phyloP scores from a whole-genome alignment of 1,140 invertebrate species.

The Hirudo medicinalis region DNA sequence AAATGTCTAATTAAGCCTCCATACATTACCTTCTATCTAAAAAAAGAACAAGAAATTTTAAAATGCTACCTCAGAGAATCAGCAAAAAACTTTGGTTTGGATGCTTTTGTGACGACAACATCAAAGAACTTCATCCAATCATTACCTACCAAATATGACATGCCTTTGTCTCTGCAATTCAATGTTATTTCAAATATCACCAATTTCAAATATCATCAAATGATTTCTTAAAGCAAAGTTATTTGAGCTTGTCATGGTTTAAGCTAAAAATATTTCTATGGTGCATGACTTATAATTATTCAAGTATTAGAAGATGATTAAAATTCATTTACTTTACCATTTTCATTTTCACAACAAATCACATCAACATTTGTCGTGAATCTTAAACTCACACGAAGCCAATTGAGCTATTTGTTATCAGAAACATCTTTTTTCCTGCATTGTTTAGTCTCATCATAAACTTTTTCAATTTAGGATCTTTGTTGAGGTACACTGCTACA shows the following conservation, averaged over 20 bases:
- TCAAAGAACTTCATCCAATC: conserved; percentile 86
- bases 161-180: conserved; percentile 65
- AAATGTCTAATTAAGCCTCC: conserved; percentile 54
- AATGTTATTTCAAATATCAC: too few species aligned
- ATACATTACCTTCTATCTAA: not conserved
- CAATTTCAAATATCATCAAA: too few species aligned
- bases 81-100: conserved; percentile 89
- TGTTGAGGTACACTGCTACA: conserved; percentile 64
- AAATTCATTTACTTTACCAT: too few species aligned
- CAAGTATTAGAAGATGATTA: too few species aligned
- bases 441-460: conserved; percentile 63
- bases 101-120: conserved; percentile 81
- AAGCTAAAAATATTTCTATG: too few species aligned
- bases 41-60: too few species aligned
- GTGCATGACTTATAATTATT: too few species aligned
- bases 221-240: too few species aligned
- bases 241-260: too few species aligned
- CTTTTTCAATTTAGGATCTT: conserved; percentile 56
- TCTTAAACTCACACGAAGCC: conserved; percentile 83
- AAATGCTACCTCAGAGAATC: conserved; percentile 49
- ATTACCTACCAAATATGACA: conserved; percentile 71
- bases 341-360: too few species aligned
- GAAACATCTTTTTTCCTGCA: conserved; percentile 73
- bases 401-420: conserved; percentile 91
- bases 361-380: too few species aligned